Percentiles rank a stretch among this genome's conserved stretches.
These are phyloP conservation scores for Prionailurus viverrinus DNA, from an alignment of 2,113 vertebrate species.

Conservation along the genomic window DNA sequence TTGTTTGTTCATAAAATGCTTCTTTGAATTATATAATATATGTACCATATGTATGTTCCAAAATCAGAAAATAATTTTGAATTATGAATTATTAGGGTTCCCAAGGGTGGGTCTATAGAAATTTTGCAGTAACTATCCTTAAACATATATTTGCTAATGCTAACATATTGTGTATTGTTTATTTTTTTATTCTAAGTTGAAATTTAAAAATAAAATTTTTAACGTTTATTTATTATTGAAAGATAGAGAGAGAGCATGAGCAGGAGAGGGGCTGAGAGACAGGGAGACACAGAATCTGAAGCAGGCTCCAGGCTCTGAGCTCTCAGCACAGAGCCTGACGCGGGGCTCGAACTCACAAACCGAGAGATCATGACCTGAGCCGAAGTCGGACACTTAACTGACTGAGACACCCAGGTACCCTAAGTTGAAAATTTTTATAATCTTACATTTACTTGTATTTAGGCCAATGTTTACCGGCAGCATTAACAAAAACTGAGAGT, in stretches of 20 bases:
- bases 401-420: no score
- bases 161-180: neutral
- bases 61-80: slow-evolving; percentile 32
- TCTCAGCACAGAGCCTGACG: no score
- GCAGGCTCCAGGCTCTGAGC: no score
- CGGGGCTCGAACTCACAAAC: no score
- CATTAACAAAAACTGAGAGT: neutral
- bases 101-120: neutral
- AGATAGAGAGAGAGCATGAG: no score
- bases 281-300: no score
- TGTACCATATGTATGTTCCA: neutral
- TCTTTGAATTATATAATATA: neutral
- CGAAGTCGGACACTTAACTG: no score
- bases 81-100: neutral
- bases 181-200: neutral
- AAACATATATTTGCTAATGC: neutral
- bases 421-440: neutral
- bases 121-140: neutral
- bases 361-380: no score
- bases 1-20: neutral
- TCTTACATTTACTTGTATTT: neutral
- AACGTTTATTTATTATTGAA: no score
- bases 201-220: no score
- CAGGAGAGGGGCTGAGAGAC: no score
- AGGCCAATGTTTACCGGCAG: neutral